Percentiles rank a stretch among this genome's conserved stretches.
Conservation (phyloP, 2,797 vertebrate genomes). For the Arrhamphus sclerolepis region DNA sequence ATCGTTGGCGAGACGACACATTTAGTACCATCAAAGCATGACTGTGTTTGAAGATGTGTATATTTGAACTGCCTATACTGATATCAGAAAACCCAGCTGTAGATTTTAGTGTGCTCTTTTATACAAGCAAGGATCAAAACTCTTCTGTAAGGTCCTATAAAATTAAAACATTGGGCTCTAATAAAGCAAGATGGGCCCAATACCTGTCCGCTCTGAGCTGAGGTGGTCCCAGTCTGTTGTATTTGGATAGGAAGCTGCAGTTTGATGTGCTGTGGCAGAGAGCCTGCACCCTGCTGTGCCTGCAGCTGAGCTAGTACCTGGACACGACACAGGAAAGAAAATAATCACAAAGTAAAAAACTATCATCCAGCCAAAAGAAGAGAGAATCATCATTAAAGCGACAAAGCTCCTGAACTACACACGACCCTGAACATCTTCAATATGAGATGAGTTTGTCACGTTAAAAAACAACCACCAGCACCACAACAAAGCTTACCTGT, state of each 20-base stretch:
- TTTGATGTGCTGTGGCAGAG: constrained; percentile 87
- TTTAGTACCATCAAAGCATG: constrained; percentile 2
- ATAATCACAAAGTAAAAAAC: constrained; percentile 2
- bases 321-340: constrained; percentile 13
- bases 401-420: neutral
- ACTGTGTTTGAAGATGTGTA: neutral
- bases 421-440: neutral
- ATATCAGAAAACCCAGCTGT: neutral
- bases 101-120: neutral
- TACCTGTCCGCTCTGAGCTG: constrained; percentile 76
- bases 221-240: constrained; percentile 78
- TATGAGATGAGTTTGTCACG: rapidly evolving
- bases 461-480: neutral
- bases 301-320: constrained; percentile 88
- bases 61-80: neutral
- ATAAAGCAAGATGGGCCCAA: constrained; percentile 1
- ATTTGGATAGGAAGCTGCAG: constrained; percentile 91
- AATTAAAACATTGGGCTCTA: neutral
- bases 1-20: neutral
- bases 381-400: neutral
- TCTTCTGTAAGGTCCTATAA: neutral
- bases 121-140: neutral
- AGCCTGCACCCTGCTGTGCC: constrained; percentile 83
- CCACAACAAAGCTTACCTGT: constrained; percentile 45
- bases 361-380: neutral